Percentiles rank a stretch among this genome's conserved stretches.
Evolutionary conservation across 2,113 vertebrate genomes (phyloP).

Genomic region (Leptobrachium ailaonicum): DNA sequence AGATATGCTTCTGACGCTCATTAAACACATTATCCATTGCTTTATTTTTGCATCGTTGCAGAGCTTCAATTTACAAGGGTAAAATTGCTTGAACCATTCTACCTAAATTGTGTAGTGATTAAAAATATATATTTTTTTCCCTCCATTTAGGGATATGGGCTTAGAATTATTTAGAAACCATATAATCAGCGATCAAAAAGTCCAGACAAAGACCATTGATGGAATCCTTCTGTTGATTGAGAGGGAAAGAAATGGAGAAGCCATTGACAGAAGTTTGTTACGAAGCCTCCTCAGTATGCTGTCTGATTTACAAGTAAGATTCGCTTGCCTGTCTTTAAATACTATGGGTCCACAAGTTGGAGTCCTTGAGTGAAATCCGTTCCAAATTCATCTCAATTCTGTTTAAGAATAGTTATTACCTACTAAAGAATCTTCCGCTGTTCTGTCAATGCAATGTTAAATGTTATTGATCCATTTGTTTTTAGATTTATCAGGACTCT

Average conservation of each 20-base stretch:
- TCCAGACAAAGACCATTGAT: slow-evolving; percentile 97
- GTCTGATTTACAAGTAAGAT: slow-evolving; percentile 91
- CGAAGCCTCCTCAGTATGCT: slow-evolving; percentile 97
- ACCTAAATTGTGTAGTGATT: too few relatives aligned
- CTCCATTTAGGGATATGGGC: slow-evolving; percentile 89
- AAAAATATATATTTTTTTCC: too few relatives aligned
- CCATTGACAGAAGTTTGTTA: slow-evolving; percentile 92
- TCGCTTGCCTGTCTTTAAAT: background rate
- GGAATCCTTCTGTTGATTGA: slow-evolving; percentile 95
- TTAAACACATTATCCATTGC: too few relatives aligned
- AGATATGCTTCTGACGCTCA: too few relatives aligned
- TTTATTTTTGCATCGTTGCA: too few relatives aligned
- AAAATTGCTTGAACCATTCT: too few relatives aligned
- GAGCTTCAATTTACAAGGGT: too few relatives aligned
- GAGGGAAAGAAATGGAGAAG: slow-evolving; percentile 91
- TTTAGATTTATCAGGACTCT: slow-evolving; percentile 97
- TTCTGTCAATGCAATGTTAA: background rate
- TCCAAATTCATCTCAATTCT: background rate
- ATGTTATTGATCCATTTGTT: background rate
- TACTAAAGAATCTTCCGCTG: too few relatives aligned
- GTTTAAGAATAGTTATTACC: background rate
- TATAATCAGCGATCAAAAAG: slow-evolving; percentile 96
- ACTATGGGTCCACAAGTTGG: background rate
- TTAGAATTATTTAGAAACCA: slow-evolving; percentile 97
- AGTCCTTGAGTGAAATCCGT: background rate